Evolutionary conservation across 2,888 invertebrate genomes (phyloP), one percentile per base, ranked within the genome.

Genomic region (Chymomyza amoena): DNA sequence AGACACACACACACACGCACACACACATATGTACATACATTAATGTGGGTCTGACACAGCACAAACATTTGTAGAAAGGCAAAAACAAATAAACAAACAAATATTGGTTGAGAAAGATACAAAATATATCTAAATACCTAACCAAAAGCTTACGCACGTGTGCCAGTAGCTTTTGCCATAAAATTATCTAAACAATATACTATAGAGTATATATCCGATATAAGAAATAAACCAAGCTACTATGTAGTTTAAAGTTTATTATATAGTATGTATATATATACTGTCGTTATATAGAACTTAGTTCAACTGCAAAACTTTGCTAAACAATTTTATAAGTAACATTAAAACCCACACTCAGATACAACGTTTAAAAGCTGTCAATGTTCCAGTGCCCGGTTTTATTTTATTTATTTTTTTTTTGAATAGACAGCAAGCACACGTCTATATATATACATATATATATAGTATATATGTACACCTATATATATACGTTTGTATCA

Each of bases 61-160:
- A 13, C 62, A 74, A 74, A 68, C 65, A 66, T 59, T 59, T 68
- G 70, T 70, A 9, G n/a, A 28, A 50, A 51, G 45, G 57, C 39
- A 52, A 60, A 68, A 25, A 51, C 39, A 45, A 62, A 66, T 25
- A 57, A 18, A 73, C 39, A 54, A 20, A 18, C 61, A 56, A 61
- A 50, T 61, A 61, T 25, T 28, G 32, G 59, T 57, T 25, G 36
- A 54, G n/a, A 54, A 54, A 54, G 54, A 54, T 54, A 54, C 20
- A 20, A 54, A 18, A 18, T 54, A 54, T 54, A 54, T 54, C 20
- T 54, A 45, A 45, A 45, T 45, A 45, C 39, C 39, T 45, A 13
- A 45, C 39, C 54, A 16, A 54, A 54, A 54, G 54, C 54, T 54
- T 54, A 20, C 54, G 20, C 54, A 54, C 20, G 16, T 54, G 54